Percentiles rank a stretch among this genome's conserved stretches.
Evolutionary conservation across 2,113 vertebrate genomes (phyloP).

Genomic region (Pterocles gutturalis): DNA sequence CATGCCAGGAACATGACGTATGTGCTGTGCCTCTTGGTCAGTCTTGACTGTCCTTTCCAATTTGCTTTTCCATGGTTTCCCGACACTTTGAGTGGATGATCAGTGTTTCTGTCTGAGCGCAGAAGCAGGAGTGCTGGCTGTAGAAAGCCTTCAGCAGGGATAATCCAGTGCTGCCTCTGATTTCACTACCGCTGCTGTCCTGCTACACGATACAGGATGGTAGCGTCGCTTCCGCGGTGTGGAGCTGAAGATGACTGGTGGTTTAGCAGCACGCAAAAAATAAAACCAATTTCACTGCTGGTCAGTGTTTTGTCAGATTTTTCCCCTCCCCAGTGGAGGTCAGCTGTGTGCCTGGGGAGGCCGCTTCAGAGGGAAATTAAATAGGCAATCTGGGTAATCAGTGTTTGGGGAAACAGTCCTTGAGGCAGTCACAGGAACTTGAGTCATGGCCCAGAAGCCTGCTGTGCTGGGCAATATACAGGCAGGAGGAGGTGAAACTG

Average conservation of each 20-base stretch:
- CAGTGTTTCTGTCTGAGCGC: background rate
- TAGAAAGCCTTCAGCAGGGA: background rate
- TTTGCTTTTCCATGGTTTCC: background rate
- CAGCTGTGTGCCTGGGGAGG: background rate
- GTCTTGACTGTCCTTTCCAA: fast-evolving
- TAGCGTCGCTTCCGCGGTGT: fast-evolving
- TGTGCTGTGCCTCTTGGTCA: background rate
- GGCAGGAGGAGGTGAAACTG: background rate
- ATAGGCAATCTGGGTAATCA: background rate
- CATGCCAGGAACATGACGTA: background rate
- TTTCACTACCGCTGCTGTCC: background rate
- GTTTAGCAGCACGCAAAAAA: background rate
- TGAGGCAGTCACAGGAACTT: background rate
- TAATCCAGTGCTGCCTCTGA: background rate
- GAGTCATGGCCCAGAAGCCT: background rate
- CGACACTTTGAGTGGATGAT: background rate
- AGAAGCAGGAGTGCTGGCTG: background rate
- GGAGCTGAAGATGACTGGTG: background rate
- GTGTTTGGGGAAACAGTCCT: background rate
- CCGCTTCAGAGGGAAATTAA: background rate
- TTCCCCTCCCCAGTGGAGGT: background rate
- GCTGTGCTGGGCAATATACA: background rate
- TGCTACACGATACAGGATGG: background rate
- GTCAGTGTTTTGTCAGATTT: background rate
- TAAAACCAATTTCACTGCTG: fast-evolving